Percentiles rank a stretch among this genome's conserved stretches.
These are phyloP conservation scores for Bungarus multicinctus DNA, from an alignment of 2,113 vertebrate species.

Conservation along the genomic window DNA sequence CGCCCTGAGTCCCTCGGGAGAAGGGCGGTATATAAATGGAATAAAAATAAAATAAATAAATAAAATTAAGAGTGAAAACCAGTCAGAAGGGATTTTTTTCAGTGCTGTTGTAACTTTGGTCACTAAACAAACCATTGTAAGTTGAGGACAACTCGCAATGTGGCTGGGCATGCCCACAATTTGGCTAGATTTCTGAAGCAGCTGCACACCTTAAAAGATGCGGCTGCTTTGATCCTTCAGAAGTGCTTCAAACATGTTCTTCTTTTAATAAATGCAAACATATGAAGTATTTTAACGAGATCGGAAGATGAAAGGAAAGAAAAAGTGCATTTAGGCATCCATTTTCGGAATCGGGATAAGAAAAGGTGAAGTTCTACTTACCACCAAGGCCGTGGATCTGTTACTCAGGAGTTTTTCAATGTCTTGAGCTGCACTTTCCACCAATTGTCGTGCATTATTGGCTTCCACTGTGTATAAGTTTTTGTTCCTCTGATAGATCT, in stretches of 20 bases:
- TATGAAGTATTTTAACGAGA: neutral
- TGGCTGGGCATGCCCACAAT: neutral
- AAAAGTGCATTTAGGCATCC: too few relatives aligned
- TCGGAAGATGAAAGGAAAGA: neutral
- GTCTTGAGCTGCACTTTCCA: slow-evolving; percentile 89
- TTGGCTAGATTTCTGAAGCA: neutral
- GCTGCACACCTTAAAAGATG: neutral
- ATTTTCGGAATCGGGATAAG: neutral
- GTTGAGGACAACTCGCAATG: neutral
- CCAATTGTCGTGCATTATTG: slow-evolving; percentile 90
- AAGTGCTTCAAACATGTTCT: neutral
- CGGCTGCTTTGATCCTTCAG: neutral
- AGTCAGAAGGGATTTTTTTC: neutral
- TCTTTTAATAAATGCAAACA: neutral
- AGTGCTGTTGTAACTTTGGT: neutral
- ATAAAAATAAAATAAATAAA: too few relatives aligned
- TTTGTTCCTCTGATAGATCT: slow-evolving; percentile 86
- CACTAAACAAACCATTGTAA: neutral
- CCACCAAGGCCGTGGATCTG: slow-evolving; percentile 90
- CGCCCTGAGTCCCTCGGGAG: too few relatives aligned
- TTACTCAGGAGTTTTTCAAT: slow-evolving; percentile 94
- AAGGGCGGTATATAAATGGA: too few relatives aligned
- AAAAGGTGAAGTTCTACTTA: slow-evolving; percentile 62
- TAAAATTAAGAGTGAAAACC: neutral
- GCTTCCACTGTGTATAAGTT: slow-evolving; percentile 85